These are phyloP conservation scores for Smittia aterrima DNA, from an alignment of 2,888 invertebrate genomes.

Conservation along the genomic window DNA sequence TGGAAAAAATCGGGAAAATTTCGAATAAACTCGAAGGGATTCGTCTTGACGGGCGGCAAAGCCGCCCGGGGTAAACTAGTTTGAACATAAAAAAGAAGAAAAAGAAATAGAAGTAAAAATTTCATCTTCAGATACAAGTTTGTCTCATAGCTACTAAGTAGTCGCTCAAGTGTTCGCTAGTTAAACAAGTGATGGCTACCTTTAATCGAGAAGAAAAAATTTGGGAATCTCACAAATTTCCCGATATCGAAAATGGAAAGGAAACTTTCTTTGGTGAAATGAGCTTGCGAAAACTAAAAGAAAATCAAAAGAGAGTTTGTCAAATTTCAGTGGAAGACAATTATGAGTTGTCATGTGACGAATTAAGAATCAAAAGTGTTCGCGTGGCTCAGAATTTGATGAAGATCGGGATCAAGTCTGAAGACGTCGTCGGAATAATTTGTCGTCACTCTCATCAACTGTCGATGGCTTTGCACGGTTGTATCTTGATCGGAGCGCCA, in stretches of 20 bases:
- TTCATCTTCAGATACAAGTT: no score
- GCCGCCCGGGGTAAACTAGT: no score
- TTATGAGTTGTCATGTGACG: background rate
- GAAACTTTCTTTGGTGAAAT: background rate
- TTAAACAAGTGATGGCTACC: no score
- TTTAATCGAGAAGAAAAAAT: background rate
- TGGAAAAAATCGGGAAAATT: no score
- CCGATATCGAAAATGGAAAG: background rate
- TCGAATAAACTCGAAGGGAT: no score
- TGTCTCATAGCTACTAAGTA: no score
- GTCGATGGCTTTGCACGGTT: background rate
- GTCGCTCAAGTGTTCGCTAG: no score
- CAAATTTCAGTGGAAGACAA: background rate
- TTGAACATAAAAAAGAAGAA: no score
- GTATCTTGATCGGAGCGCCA: background rate
- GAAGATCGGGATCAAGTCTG: background rate
- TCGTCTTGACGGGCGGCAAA: no score
- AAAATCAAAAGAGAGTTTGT: background rate
- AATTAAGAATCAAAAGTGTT: background rate
- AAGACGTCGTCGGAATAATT: no score
- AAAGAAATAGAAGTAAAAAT: no score
- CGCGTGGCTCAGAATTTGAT: background rate
- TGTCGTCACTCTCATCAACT: conserved; percentile 6
- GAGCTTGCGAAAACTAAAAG: background rate
- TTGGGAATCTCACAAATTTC: background rate